Evolutionary conservation across 2,113 vertebrate genomes (phyloP).

Genomic region (Lichenostomus cassidix): DNA sequence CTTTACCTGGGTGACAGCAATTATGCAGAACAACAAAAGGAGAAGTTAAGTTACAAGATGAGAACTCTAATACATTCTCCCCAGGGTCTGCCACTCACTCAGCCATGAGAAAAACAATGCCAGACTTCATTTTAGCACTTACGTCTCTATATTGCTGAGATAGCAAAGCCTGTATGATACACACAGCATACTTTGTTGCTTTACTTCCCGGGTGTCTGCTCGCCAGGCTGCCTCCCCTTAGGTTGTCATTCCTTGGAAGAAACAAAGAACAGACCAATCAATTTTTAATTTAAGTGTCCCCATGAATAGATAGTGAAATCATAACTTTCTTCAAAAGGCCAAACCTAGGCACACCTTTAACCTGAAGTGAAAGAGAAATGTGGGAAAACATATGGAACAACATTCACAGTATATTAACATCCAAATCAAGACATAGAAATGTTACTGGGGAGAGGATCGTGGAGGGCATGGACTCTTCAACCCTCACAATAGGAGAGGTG

Average conservation of each 20-base stretch:
- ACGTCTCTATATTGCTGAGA: conserved; percentile 36
- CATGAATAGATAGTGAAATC: conserved; percentile 2
- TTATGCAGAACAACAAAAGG: conserved; percentile 77
- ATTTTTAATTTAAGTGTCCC: conserved; percentile 49
- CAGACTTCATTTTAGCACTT: conserved; percentile 33
- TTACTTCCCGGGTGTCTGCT: conserved; percentile 3
- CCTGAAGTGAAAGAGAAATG: neutral
- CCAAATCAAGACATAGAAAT: conserved; percentile 6
- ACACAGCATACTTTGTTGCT: conserved; percentile 39
- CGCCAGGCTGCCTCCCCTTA: conserved; percentile 42
- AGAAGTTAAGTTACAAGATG: conserved; percentile 74
- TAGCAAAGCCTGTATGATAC: conserved; percentile 9
- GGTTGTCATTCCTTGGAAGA: conserved; percentile 20
- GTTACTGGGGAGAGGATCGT: neutral
- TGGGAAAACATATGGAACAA: neutral
- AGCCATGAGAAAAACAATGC: conserved; percentile 56
- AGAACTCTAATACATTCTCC: conserved; percentile 70
- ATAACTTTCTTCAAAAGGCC: conserved; percentile 16
- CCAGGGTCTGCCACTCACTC: conserved; percentile 75
- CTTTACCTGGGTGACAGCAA: conserved; percentile 81
- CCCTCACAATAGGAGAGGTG: neutral
- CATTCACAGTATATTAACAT: conserved; percentile 36
- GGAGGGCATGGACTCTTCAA: neutral
- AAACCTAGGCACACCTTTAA: neutral
- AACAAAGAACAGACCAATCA: conserved; percentile 13